phyloP scores from a whole-genome alignment of 2,888 invertebrate species.

The Meteorus colon region DNA sequence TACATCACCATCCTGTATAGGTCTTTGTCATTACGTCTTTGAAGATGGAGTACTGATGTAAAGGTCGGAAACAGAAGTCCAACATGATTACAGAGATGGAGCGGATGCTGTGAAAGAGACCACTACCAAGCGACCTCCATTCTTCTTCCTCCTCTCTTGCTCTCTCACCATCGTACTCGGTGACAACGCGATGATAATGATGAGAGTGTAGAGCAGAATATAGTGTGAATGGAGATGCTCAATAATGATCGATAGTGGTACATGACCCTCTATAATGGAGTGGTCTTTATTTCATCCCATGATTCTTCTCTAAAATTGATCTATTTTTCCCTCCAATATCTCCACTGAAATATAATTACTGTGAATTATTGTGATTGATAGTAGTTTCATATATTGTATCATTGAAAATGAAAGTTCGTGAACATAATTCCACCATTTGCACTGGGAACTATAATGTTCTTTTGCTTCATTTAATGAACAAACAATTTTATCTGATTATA shows the following conservation, averaged over 20 bases:
- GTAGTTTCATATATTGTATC: too few relatives aligned
- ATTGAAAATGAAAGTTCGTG: too few relatives aligned
- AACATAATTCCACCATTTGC: too few relatives aligned
- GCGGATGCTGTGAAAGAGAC: conserved; percentile 39
- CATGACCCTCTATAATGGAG: conserved; percentile 37
- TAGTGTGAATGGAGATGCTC: conserved; percentile 55
- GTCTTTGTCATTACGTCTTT: conserved; percentile 44
- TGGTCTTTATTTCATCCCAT: conserved; percentile 32
- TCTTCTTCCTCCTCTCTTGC: not conserved
- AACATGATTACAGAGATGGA: conserved; percentile 58
- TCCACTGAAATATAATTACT: conserved; percentile 43
- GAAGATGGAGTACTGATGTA: conserved; percentile 55
- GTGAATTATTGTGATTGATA: too few relatives aligned
- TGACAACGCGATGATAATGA: conserved; percentile 32
- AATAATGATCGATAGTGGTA: conserved; percentile 66
- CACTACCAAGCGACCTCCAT: conserved; percentile 1
- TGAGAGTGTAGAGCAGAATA: conserved; percentile 43
- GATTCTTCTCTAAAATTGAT: conserved; percentile 19
- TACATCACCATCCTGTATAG: not conserved
- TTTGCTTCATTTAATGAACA: too few relatives aligned
- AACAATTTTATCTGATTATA: too few relatives aligned
- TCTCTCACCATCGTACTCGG: not conserved
- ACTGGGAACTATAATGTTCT: too few relatives aligned
- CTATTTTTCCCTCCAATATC: conserved; percentile 34
- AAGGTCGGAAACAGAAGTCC: conserved; percentile 58